phyloP scores from a whole-genome alignment of 2,113 vertebrate species.

The Bubo scandiacus region DNA sequence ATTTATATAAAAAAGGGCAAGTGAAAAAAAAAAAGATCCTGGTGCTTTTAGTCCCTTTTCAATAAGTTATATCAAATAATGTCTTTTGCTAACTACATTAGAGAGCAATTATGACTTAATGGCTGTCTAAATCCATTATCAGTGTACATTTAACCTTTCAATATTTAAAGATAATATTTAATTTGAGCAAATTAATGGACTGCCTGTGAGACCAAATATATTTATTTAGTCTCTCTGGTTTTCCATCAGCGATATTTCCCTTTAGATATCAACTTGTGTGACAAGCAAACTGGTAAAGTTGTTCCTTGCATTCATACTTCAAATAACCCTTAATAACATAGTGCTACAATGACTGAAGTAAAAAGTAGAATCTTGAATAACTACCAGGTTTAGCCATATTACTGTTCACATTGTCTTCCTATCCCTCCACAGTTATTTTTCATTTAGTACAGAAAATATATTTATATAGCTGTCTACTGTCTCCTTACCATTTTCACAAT shows the following conservation, averaged over 20 bases:
- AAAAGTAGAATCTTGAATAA: conserved; percentile 3
- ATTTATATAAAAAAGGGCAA: background rate
- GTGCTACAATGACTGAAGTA: conserved; percentile 1
- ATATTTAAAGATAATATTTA: conserved; percentile 97
- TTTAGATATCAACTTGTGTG: conserved; percentile 42
- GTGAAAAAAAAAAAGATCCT: conserved; percentile 35
- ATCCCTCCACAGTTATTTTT: conserved; percentile 17
- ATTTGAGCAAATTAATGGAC: conserved; percentile 89
- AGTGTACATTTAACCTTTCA: conserved; percentile 93
- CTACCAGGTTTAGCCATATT: background rate
- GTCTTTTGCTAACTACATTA: conserved; percentile 90
- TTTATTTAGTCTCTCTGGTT: conserved; percentile 77
- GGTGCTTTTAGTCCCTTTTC: conserved; percentile 75
- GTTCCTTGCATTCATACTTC: conserved; percentile 8
- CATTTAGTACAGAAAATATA: conserved; percentile 11
- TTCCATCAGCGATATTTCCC: conserved; percentile 67
- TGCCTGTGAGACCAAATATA: conserved; percentile 80
- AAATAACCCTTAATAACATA: conserved; percentile 45
- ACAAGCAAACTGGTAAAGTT: conserved; percentile 47
- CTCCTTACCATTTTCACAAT: background rate
- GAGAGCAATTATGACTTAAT: conserved; percentile 94
- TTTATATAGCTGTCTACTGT: conserved; percentile 4
- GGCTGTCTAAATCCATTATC: conserved; percentile 93
- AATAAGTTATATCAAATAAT: conserved; percentile 84
- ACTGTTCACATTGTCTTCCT: conserved; percentile 12